A percentile compares a stretch with the other conserved stretches of the same genome.
Evolutionary conservation across 2,797 vertebrate species (phyloP).

Genomic region (Anguilla marmorata): DNA sequence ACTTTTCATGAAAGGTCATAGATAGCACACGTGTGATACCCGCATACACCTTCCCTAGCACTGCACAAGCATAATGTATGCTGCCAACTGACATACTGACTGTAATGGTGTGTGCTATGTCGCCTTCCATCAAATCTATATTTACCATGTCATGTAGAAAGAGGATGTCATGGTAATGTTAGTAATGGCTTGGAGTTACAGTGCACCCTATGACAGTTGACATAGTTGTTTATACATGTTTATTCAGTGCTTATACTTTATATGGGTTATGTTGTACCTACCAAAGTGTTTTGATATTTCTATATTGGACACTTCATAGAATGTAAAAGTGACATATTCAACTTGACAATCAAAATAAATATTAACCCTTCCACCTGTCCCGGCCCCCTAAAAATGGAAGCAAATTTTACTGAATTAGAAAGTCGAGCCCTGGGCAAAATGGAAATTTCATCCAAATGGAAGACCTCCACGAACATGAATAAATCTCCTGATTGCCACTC

Average conservation of each 20-base stretch:
- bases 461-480: slow-evolving; percentile 18
- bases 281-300: not conserved
- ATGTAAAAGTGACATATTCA: not conserved
- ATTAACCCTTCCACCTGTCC: not conserved
- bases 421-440: not conserved
- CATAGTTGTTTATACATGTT: not conserved
- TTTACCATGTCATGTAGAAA: not conserved
- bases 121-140: not conserved
- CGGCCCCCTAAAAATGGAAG: not conserved
- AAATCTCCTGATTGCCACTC: slow-evolving; percentile 40
- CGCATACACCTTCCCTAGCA: not conserved
- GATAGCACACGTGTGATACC: not conserved
- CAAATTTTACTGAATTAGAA: not conserved
- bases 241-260: not conserved
- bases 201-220: not conserved
- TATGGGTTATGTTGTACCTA: not conserved
- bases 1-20: not conserved
- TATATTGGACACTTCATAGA: not conserved
- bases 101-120: not conserved
- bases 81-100: not conserved
- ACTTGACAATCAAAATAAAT: not conserved
- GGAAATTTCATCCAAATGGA: not conserved
- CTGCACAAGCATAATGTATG: not conserved
- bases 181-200: not conserved
- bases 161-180: not conserved